Conservation (phyloP, 1,140 invertebrate species). For the Pseudomyrmex concolor region DNA sequence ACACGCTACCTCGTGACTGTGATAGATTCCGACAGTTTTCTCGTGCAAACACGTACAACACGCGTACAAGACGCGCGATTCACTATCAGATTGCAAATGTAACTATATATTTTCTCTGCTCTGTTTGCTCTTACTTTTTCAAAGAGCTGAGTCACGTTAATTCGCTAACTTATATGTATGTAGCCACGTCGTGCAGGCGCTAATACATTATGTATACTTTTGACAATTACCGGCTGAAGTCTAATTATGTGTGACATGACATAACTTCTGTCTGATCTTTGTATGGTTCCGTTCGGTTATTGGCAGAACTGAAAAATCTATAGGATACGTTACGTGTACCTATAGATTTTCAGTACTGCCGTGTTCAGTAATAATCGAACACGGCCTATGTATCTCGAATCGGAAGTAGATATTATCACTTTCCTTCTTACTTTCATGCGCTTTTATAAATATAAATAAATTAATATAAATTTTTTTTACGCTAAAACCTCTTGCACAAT, state of each 20-base stretch:
- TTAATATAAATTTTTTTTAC: no score
- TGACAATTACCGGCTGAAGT: constrained; percentile 59
- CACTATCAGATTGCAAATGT: constrained; percentile 34
- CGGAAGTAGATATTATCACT: background rate
- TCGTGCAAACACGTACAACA: background rate
- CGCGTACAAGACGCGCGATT: background rate
- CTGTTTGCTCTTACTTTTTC: constrained; percentile 18
- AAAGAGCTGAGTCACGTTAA: constrained; percentile 25
- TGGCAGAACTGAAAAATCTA: no score
- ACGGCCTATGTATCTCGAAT: background rate
- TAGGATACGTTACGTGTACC: no score
- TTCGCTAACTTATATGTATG: constrained; percentile 56
- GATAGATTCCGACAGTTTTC: constrained; percentile 39
- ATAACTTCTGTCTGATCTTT: constrained; percentile 28
- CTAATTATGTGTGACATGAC: constrained; percentile 63
- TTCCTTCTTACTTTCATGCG: background rate
- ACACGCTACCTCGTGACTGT: background rate
- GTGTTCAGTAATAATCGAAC: no score
- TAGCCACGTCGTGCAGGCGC: constrained; percentile 21
- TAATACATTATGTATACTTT: constrained; percentile 65
- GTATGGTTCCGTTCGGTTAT: no score
- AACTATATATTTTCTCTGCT: constrained; percentile 42
- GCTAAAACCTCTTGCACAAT: no score
- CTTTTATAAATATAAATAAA: background rate
- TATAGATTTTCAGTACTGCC: no score